These are phyloP conservation scores for Petroica traversi DNA, from an alignment of 2,113 vertebrate genomes.

Conservation along the genomic window DNA sequence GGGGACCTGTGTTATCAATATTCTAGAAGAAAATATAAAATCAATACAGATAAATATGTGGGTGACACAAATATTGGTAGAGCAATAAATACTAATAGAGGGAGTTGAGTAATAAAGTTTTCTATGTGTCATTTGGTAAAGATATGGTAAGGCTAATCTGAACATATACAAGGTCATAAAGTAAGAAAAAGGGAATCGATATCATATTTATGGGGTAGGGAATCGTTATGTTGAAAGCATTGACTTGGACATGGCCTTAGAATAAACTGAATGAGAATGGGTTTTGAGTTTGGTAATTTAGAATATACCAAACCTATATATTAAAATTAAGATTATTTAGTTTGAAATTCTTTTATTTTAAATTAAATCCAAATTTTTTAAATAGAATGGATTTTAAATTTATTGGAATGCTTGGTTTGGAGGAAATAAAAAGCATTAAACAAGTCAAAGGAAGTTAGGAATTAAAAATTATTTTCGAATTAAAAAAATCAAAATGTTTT, in stretches of 20 bases:
- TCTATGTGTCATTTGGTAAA: neutral
- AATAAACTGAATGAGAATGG: neutral
- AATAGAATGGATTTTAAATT: neutral
- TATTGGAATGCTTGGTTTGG: neutral
- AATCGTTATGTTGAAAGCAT: neutral
- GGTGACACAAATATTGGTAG: neutral
- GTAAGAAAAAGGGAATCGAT: neutral
- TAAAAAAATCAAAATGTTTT: neutral
- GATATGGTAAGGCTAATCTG: neutral
- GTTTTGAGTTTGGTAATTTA: neutral
- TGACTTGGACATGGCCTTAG: neutral
- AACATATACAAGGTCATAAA: neutral
- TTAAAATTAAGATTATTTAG: neutral
- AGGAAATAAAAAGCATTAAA: neutral
- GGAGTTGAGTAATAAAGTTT: neutral
- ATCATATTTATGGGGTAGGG: neutral
- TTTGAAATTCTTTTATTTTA: neutral
- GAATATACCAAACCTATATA: neutral
- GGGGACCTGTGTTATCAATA: neutral
- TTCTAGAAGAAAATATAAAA: constrained; percentile 13
- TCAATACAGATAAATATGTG: neutral
- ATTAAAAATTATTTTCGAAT: neutral
- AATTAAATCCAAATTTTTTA: neutral
- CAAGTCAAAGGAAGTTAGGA: neutral
- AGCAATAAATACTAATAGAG: neutral